Base-by-base conservation (phyloP, 2,888 invertebrate genomes). In the Silvanus unidentatus region DNA sequence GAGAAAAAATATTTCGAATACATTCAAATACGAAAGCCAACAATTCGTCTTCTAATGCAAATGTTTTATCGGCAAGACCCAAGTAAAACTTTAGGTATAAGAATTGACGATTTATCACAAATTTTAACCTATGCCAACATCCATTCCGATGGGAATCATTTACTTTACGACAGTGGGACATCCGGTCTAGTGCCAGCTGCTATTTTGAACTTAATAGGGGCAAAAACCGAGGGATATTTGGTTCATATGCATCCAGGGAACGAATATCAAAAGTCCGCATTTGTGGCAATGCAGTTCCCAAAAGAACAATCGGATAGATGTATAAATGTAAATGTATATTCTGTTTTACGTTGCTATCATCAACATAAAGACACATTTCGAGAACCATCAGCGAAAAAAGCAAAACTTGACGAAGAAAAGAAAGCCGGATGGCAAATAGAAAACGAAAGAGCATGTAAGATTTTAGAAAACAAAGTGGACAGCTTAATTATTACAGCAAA, bases 1-100 rank as follows among this genome's bases (percentile, higher is more conserved):
- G 89, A 91, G 61, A 88, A 86, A 59, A 97, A 97, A 72, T 97
- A 95, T 72, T 88, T 84, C 64, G 88, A 88, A 62, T 87, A 83
- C 63, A 74, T 94, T 11, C 84, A 84, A 54, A 78, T 97, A 39
- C 74, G 86, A 3, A 82, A 78, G 63, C 95, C 97, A 0, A 88
- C 82, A 29, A 77, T 96, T 45, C 76, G 91, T 37, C 73, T 89
- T n/a, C 71, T 98, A 36, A 76, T 86, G 13, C 89, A 94, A 58
- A 86, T 94, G 61, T 89, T 89, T 71, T 90, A 87, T 64, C 79
- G 81, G 41, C 82, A 87, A 64, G 88, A 90, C 63, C 81, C 88
- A 0, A 74, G 73, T 2, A 88, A 88, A 71, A 80, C 86, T 39
- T 77, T 85, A 66, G 82, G 86, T 49, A 74, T 97, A 39, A 77